Base-by-base conservation (phyloP, 2,888 invertebrate genomes). In the Achlya flavicornis region DNA sequence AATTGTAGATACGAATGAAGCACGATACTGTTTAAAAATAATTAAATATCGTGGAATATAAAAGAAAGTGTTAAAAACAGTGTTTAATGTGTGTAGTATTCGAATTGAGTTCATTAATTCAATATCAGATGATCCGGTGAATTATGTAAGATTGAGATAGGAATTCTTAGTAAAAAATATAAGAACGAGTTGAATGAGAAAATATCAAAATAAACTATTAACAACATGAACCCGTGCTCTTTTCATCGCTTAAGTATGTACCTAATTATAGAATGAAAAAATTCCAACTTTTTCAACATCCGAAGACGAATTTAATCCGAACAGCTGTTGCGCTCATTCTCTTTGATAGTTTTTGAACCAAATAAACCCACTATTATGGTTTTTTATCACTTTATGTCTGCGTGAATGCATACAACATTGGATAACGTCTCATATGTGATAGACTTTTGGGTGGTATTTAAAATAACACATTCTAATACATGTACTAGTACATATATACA, bases 241-340 rank as follows among this genome's bases (percentile, higher is more conserved):
- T 72, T 76, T 77, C 77, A 71, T 77, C 78, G 70, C 75, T 68
- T 69, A 75, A 79, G 77, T 83, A 69, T 38, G 61, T 59, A 48
- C 67, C 73, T 80, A 86, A 84, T 84, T 83, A 85, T 84, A 86
- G 82, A 73, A 63, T 57, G 70, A 67, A 74, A 78, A 82, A 86
- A 78, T 74, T 67, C 68, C 66, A 67, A 81, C 79, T 76, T 79
- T 86, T 85, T 84, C 76, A 80, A 79, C 76, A 84, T 85, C 75
- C 74, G 73, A 77, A 79, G 80, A 87, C 81, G 79, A 79, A 87
- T 85, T 85, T 86, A 86, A 88, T 88, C 80, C 78, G 69, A 76
- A 76, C 90, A 90, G 91, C 90, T 90, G 91, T 84, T 79, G 80
- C 74, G 69, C 73, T 72, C 67, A 69, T 69, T 77, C 75, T 69